Evolutionary conservation across 2,888 invertebrate genomes (phyloP).

Genomic region (Catocala fraxini): DNA sequence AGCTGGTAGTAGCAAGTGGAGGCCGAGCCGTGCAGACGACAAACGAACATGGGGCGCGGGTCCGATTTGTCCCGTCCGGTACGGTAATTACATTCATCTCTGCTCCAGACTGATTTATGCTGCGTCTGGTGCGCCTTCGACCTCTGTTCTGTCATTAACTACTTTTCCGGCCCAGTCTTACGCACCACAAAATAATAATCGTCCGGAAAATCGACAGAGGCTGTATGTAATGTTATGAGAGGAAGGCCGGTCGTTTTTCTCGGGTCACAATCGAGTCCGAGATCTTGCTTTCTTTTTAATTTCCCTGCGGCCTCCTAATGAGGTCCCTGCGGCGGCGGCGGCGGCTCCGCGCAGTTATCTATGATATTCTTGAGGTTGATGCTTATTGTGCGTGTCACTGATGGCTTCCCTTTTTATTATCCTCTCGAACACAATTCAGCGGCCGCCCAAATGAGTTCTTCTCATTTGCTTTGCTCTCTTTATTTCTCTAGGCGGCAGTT

Average conservation of each 20-base stretch:
- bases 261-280: constrained; percentile 85
- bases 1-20: too few species aligned
- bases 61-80: constrained; percentile 72
- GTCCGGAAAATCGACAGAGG: constrained; percentile 86
- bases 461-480: constrained; percentile 86
- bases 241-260: constrained; percentile 82
- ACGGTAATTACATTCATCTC: constrained; percentile 77
- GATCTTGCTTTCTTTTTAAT: constrained; percentile 88
- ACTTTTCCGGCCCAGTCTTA: constrained; percentile 81
- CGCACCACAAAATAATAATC: constrained; percentile 88
- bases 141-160: constrained; percentile 76
- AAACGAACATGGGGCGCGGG: constrained; percentile 54
- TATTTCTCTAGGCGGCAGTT: constrained; percentile 86
- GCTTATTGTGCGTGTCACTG: constrained; percentile 88
- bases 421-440: constrained; percentile 87
- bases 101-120: constrained; percentile 77
- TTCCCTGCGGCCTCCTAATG: constrained; percentile 88
- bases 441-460: constrained; percentile 85
- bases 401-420: constrained; percentile 87
- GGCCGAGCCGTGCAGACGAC: constrained; percentile 27
- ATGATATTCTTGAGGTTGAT: constrained; percentile 88
- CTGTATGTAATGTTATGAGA: constrained; percentile 88
- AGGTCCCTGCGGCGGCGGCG: constrained; percentile 81
- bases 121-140: constrained; percentile 61
- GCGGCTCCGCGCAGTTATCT: constrained; percentile 82